A percentile compares a stretch with the other conserved stretches of the same genome.
phyloP scores from a whole-genome alignment of 2,113 vertebrate species.

The Sander lucioperca region DNA sequence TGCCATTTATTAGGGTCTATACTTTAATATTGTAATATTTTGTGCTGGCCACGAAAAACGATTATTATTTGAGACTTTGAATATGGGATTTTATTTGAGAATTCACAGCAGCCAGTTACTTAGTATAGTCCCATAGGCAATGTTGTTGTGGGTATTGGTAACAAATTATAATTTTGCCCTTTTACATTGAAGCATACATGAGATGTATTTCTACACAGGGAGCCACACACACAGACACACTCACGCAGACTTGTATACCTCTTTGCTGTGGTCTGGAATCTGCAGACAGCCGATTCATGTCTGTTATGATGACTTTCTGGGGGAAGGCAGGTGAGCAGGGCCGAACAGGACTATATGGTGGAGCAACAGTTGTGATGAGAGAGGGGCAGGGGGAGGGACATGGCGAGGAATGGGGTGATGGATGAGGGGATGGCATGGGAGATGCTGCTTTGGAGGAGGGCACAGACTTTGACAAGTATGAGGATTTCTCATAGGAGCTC shows the following conservation, averaged over 20 bases:
- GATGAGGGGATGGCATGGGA: slow-evolving; percentile 74
- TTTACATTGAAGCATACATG: not conserved
- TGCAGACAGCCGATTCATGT: slow-evolving; percentile 89
- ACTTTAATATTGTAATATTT: too few species aligned
- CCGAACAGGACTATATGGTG: slow-evolving; percentile 68
- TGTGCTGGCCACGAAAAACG: too few species aligned
- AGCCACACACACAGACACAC: not conserved
- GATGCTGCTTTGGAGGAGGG: slow-evolving; percentile 61
- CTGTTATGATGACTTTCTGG: slow-evolving; percentile 87
- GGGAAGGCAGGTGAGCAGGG: slow-evolving; percentile 69
- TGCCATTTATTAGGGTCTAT: too few species aligned
- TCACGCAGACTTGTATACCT: slow-evolving; percentile 76
- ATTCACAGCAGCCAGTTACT: not conserved
- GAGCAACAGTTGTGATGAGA: slow-evolving; percentile 59
- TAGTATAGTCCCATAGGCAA: not conserved
- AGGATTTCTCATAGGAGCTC: slow-evolving; percentile 71
- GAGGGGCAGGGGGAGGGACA: slow-evolving; percentile 80
- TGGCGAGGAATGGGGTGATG: slow-evolving; percentile 61
- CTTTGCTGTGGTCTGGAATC: slow-evolving; percentile 90
- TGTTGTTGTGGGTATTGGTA: not conserved
- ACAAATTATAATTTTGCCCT: not conserved
- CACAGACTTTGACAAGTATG: slow-evolving; percentile 54
- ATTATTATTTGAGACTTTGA: too few species aligned
- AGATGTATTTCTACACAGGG: not conserved
- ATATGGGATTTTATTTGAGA: too few species aligned